Evolutionary conservation across 2,797 vertebrate genomes (phyloP).

Genomic region (Clarias pachynema): DNA sequence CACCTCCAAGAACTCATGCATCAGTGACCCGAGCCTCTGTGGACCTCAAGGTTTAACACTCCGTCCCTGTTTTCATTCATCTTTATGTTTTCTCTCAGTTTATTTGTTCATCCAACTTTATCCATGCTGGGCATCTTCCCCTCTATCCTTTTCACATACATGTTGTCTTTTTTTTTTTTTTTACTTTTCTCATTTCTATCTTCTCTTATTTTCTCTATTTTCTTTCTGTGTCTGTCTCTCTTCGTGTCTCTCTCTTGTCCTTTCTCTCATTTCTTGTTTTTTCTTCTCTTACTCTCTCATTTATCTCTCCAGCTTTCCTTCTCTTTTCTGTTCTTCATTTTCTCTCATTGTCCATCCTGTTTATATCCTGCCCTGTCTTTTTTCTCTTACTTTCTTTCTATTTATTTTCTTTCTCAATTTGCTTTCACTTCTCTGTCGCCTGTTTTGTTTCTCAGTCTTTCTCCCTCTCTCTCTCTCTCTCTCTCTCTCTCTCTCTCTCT

Average conservation of each 20-base stretch:
- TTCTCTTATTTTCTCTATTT: too few species aligned
- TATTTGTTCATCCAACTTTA: not conserved
- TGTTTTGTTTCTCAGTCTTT: not conserved
- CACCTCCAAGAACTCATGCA: constrained; percentile 86
- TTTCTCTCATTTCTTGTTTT: not conserved
- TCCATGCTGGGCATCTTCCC: not conserved
- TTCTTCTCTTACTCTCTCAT: not conserved
- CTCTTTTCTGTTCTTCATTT: not conserved
- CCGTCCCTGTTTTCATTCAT: not conserved
- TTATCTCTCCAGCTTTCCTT: not conserved
- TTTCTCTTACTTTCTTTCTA: too few species aligned
- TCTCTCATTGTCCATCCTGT: too few species aligned
- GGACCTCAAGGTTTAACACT: constrained; percentile 79
- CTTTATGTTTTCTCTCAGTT: not conserved
- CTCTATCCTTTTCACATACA: not conserved
- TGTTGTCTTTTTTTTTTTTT: not conserved
- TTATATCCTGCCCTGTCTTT: too few species aligned
- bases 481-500: too few species aligned
- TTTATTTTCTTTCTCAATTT: too few species aligned
- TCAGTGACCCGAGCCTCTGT: constrained; percentile 87
- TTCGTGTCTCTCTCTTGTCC: not conserved
- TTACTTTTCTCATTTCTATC: not conserved
- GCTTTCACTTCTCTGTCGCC: too few species aligned
- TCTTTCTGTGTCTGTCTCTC: not conserved
- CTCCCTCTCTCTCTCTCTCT: not conserved